Conservation (phyloP, 2,113 vertebrate species). For the Asarcornis scutulata region DNA sequence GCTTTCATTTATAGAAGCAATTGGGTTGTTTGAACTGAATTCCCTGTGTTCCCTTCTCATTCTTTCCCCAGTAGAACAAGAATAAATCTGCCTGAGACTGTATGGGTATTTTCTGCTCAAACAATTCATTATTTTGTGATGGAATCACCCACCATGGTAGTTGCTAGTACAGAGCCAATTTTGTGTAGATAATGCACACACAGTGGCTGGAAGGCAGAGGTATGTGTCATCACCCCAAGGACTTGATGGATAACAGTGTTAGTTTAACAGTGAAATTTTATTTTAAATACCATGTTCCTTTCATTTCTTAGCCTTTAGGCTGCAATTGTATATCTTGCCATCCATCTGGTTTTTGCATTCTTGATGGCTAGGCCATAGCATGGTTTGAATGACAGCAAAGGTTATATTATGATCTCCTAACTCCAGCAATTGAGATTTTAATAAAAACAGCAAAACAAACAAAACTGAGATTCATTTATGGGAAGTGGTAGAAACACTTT, state of each 20-base stretch:
- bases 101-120: neutral
- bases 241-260: neutral
- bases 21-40: neutral
- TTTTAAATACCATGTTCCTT: neutral
- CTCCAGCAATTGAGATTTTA: neutral
- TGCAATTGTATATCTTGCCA: neutral
- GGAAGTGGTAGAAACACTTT: neutral
- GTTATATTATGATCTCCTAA: neutral
- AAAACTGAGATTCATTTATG: neutral
- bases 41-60: neutral
- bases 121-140: neutral
- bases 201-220: neutral
- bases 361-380: neutral
- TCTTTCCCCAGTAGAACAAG: neutral
- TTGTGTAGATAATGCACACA: neutral
- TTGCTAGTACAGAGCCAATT: neutral
- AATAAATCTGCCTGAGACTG: neutral
- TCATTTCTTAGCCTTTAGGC: neutral
- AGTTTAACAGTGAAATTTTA: neutral
- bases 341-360: neutral
- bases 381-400: neutral
- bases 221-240: neutral
- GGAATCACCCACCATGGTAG: neutral
- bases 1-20: neutral
- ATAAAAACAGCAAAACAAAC: neutral